phyloP scores from a whole-genome alignment of 2,888 invertebrate species.

The Empis livida region DNA sequence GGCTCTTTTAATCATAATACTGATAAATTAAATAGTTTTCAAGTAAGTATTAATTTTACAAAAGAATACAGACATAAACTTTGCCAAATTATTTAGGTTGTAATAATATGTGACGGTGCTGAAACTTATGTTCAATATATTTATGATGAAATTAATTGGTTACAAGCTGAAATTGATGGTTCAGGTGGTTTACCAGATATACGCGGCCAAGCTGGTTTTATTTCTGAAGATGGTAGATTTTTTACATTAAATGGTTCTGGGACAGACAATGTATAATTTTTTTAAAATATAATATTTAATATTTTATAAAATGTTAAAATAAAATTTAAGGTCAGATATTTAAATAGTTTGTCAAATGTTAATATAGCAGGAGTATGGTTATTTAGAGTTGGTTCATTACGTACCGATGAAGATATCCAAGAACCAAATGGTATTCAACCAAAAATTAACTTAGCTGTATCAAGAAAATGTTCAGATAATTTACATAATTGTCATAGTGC shows the following conservation, averaged over 20 bases:
- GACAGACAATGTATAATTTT: conserved; percentile 61
- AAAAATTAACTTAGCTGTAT: conserved; percentile 20
- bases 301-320: not conserved
- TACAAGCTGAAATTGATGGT: conserved; percentile 58
- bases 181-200: conserved; percentile 73
- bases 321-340: conserved; percentile 25
- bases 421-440: conserved; percentile 48
- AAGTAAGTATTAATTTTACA: conserved; percentile 45
- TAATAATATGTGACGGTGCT: conserved; percentile 24
- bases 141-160: conserved; percentile 88
- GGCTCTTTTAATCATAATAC: conserved; percentile 50
- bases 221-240: conserved; percentile 67
- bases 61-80: no score
- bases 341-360: conserved; percentile 71
- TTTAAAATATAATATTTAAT: not conserved
- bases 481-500: conserved; percentile 66
- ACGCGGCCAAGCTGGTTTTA: conserved; percentile 85
- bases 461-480: conserved; percentile 46
- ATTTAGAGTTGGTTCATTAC: conserved; percentile 66
- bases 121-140: conserved; percentile 76
- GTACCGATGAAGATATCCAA: conserved; percentile 40
- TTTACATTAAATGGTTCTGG: conserved; percentile 76
- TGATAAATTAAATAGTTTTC: conserved; percentile 78
- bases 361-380: conserved; percentile 77
- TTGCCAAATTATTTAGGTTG: conserved; percentile 16